Evolutionary conservation across 2,888 invertebrate species (phyloP), one percentile per base, ranked within the genome.

Genomic region (Graphium colonna): DNA sequence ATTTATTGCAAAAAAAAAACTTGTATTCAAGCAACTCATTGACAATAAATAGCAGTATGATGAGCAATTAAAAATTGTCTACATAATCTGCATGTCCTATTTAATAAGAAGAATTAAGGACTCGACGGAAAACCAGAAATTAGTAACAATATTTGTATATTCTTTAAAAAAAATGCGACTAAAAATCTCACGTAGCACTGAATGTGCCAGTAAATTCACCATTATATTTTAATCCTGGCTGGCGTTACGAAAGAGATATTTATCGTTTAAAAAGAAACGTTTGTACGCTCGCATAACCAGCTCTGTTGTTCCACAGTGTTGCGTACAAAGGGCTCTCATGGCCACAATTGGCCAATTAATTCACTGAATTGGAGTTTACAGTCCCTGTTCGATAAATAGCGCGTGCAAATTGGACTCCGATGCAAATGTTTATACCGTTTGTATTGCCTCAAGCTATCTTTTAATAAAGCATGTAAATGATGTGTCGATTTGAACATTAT

Each of bases 291-390:
- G 33, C 9, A 36, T 36, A 36, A 21, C n/a, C 9, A 12, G 12
- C 31, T 36, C n/a, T 36, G 36, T 36, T 36, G 36, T 36, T 36
- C 12, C 36, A 36, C 36, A 36, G 36, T 36, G 36, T 12, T n/a
- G 7, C 36, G 36, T 4, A 36, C 12, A 45, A 18, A 46, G 17
- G 21, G 16, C 45, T 45, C 17, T 46, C 17, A 33, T 17, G 36
- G 36, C 18, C n/a, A 12, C 45, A 46, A 46, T 18, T 46, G 45
- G 33, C 17, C 18, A 17, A 46, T 46, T 9, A 36, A 36, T 40
- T 48, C 17, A 15, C 18, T 45, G 45, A 33, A 45, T 38, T 33
- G 15, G 43, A 43, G 36, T 38, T 38, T 50, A 10, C 26, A 43
- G 36, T 43, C 36, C 36, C 21, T 15, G 21, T 50, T 43, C 21